phyloP scores from a whole-genome alignment of 2,888 invertebrate species.

The Zygaena filipendulae region DNA sequence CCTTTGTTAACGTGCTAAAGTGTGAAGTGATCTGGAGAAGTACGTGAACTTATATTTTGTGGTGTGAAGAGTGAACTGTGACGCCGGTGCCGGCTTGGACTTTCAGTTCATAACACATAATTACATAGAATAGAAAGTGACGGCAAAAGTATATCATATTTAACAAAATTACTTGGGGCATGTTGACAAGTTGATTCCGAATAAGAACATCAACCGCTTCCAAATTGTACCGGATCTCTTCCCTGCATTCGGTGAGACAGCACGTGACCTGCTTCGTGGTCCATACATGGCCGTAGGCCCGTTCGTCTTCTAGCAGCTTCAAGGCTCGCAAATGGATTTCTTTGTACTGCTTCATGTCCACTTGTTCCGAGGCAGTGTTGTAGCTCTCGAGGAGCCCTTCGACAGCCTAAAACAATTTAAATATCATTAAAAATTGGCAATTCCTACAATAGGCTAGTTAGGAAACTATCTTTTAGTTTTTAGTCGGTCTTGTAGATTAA shows the following conservation, averaged over 20 bases:
- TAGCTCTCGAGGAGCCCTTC: slow-evolving; percentile 90
- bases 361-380: slow-evolving; percentile 66
- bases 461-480: no score
- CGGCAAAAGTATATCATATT: no score
- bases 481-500: no score
- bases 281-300: slow-evolving; percentile 83
- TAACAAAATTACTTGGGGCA: slow-evolving; percentile 72
- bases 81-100: no score
- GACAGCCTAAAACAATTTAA: slow-evolving; percentile 75
- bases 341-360: slow-evolving; percentile 79
- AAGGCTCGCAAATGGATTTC: slow-evolving; percentile 84
- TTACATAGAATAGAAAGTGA: no score
- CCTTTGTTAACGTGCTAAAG: no score
- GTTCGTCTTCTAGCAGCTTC: slow-evolving; percentile 81
- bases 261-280: slow-evolving; percentile 86
- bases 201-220: slow-evolving; percentile 93
- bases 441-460: no score
- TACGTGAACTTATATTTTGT: no score
- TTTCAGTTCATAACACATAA: no score
- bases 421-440: no score
- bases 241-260: slow-evolving; percentile 87
- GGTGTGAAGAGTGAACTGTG: slow-evolving; percentile 34
- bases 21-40: no score
- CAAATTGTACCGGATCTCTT: slow-evolving; percentile 89
- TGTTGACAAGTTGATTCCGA: slow-evolving; percentile 81